phyloP scores from a whole-genome alignment of 2,113 vertebrate genomes.

The Capra hircus region DNA sequence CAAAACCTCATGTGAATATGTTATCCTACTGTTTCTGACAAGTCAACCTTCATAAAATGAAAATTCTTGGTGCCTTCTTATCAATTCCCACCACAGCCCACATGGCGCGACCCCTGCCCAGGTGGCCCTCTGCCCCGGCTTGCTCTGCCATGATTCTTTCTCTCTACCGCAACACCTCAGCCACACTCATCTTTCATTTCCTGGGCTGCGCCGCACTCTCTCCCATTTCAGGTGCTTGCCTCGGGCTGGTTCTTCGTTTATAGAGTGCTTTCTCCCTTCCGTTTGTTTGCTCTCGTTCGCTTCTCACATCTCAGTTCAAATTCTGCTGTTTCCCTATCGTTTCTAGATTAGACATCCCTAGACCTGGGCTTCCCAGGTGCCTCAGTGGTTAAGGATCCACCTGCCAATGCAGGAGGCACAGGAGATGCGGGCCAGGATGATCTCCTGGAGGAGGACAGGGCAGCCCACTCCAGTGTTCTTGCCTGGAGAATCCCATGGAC shows the following conservation, averaged over 20 bases:
- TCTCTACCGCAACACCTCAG: background rate
- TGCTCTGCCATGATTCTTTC: background rate
- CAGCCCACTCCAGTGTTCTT: background rate
- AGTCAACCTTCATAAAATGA: background rate
- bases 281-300: background rate
- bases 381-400: background rate
- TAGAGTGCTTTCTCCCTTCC: too few species aligned
- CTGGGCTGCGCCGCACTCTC: background rate
- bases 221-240: background rate
- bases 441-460: background rate
- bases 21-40: background rate
- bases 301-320: background rate
- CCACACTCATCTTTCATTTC: too few species aligned
- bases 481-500: too few species aligned
- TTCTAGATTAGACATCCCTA: background rate
- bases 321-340: background rate
- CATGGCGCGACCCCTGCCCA: accelerated
- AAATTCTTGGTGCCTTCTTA: background rate
- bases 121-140: background rate
- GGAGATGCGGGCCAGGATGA: background rate
- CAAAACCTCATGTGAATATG: background rate
- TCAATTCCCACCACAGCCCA: background rate
- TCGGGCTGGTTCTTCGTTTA: background rate
- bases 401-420: background rate
- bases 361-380: background rate